Percentiles rank a stretch among this genome's conserved stretches.
These are phyloP conservation scores for Ceratina australensis DNA, from an alignment of 1,140 invertebrate genomes.

Conservation along the genomic window DNA sequence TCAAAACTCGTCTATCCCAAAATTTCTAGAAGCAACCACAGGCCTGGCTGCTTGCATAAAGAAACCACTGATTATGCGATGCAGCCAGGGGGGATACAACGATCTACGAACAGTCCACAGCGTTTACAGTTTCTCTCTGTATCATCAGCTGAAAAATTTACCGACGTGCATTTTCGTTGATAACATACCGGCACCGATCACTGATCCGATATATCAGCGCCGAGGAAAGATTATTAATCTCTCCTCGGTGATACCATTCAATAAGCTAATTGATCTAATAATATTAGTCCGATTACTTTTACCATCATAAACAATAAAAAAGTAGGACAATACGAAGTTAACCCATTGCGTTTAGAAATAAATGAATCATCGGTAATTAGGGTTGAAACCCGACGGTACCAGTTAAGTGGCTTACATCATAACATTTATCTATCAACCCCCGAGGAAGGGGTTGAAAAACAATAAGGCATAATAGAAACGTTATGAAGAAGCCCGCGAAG, in stretches of 20 bases:
- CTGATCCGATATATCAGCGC: no score
- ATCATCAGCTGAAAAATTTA: background rate
- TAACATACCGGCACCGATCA: background rate
- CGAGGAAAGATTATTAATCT: no score
- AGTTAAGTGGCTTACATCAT: background rate
- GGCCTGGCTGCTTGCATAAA: background rate
- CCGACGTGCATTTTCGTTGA: no score
- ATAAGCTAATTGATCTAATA: no score
- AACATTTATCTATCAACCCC: no score
- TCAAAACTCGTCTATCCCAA: slow-evolving; percentile 34
- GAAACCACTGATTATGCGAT: slow-evolving; percentile 12
- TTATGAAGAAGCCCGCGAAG: slow-evolving; percentile 33
- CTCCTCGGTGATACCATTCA: no score
- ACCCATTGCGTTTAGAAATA: no score
- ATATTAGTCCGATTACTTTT: background rate
- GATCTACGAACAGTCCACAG: background rate
- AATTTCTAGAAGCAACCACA: slow-evolving; percentile 47
- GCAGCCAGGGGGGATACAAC: background rate
- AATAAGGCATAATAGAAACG: background rate
- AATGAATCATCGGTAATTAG: no score
- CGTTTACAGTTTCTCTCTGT: background rate
- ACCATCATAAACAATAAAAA: background rate
- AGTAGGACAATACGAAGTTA: no score
- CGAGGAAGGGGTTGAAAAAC: background rate
- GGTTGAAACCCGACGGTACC: no score